Evolutionary conservation across 2,797 vertebrate genomes (phyloP).

Genomic region (Tangara arthus): DNA sequence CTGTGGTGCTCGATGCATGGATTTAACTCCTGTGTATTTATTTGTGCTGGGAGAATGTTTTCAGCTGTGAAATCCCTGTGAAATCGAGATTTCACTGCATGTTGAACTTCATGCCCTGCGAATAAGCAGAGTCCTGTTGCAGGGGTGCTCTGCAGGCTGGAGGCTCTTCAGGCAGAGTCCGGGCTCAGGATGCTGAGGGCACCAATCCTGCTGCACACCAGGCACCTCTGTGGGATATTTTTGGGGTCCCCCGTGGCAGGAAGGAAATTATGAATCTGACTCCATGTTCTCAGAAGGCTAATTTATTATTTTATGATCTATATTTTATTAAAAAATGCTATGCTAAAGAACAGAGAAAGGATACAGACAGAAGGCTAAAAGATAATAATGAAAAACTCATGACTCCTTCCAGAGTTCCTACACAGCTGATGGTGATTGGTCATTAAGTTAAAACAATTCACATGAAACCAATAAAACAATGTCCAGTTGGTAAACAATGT

Average conservation of each 20-base stretch:
- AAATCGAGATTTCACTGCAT: slow-evolving; percentile 14
- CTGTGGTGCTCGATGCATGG: fast-evolving
- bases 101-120: background rate
- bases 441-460: background rate
- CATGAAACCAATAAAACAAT: background rate
- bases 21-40: background rate
- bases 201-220: background rate
- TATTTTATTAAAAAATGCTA: background rate
- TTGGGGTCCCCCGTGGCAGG: background rate
- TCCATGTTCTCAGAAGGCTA: background rate
- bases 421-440: too few relatives aligned
- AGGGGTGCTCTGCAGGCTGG: background rate
- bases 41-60: background rate
- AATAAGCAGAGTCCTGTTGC: background rate
- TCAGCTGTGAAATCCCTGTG: slow-evolving; percentile 52
- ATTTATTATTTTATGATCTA: background rate
- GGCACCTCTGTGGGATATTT: background rate
- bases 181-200: background rate
- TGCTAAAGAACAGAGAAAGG: background rate
- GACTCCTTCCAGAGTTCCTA: background rate
- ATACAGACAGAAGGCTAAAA: background rate
- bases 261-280: background rate
- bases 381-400: background rate
- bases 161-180: background rate
- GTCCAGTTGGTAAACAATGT: background rate